phyloP scores from a whole-genome alignment of 2,113 vertebrate genomes.

The Suncus etruscus region DNA sequence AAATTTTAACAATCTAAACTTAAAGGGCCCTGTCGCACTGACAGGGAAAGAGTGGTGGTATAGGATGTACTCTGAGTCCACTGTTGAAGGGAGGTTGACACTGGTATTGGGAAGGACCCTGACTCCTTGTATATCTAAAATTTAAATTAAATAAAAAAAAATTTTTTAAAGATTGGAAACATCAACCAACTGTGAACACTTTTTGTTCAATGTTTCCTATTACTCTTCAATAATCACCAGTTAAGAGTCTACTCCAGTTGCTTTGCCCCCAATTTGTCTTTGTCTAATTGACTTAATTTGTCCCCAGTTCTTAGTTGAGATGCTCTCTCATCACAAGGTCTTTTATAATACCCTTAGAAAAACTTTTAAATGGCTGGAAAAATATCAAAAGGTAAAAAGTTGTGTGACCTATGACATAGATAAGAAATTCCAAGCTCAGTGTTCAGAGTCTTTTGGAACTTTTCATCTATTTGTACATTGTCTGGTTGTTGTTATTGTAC shows the following conservation, averaged over 20 bases:
- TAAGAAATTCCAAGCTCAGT: neutral
- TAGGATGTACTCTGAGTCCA: no score
- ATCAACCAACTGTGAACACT: neutral
- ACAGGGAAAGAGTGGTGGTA: no score
- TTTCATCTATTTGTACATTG: neutral
- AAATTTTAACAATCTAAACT: no score
- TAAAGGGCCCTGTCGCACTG: no score
- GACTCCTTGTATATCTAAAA: no score
- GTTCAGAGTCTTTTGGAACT: neutral
- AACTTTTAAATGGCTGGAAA: neutral
- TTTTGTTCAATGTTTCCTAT: neutral
- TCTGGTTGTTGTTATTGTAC: neutral
- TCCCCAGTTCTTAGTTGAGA: neutral
- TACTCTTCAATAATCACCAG: neutral
- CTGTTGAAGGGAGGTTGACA: no score
- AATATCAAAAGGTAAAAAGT: neutral
- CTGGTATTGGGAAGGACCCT: no score
- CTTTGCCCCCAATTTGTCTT: accelerated
- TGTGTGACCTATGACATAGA: neutral
- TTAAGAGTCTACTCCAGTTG: accelerated
- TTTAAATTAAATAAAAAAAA: no score
- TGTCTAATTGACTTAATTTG: neutral
- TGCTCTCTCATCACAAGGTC: neutral
- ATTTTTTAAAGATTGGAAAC: no score
- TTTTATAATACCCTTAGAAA: neutral